Conservation (phyloP, 2,113 vertebrate genomes). For the Xiphorhynchus elegans region DNA sequence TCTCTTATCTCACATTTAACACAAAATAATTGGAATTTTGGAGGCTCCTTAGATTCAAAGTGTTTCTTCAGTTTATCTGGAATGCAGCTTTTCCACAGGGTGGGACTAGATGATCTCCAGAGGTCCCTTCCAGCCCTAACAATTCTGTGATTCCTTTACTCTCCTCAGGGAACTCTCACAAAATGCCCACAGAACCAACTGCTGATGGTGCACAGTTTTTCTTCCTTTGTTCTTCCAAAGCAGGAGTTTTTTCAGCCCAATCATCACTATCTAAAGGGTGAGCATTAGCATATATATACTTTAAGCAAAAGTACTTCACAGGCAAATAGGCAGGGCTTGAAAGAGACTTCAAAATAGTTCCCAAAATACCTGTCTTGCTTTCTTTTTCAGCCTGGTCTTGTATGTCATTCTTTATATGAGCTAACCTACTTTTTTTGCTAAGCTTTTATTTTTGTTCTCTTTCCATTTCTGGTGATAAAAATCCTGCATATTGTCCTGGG, state of each 20-base stretch:
- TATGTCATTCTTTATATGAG: background rate
- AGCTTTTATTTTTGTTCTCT: background rate
- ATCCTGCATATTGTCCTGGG: background rate
- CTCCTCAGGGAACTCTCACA: background rate
- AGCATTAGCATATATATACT: background rate
- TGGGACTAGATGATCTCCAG: background rate
- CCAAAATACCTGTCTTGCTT: background rate
- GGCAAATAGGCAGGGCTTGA: background rate
- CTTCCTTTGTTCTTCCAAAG: background rate
- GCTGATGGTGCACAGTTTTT: background rate
- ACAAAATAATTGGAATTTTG: background rate
- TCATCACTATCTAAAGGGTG: background rate
- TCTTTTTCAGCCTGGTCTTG: background rate
- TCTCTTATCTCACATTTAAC: background rate
- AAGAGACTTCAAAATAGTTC: background rate
- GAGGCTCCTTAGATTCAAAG: background rate
- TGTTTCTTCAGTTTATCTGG: background rate
- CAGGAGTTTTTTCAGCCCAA: background rate
- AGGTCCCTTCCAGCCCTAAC: background rate
- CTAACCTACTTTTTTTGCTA: background rate
- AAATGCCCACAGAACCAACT: background rate
- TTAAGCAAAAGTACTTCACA: background rate
- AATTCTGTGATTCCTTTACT: background rate
- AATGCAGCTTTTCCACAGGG: background rate
- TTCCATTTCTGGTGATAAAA: background rate